A percentile compares a stretch with the other conserved stretches of the same genome.
Conservation (phyloP, 2,797 vertebrate genomes). For the Allobates femoralis region DNA sequence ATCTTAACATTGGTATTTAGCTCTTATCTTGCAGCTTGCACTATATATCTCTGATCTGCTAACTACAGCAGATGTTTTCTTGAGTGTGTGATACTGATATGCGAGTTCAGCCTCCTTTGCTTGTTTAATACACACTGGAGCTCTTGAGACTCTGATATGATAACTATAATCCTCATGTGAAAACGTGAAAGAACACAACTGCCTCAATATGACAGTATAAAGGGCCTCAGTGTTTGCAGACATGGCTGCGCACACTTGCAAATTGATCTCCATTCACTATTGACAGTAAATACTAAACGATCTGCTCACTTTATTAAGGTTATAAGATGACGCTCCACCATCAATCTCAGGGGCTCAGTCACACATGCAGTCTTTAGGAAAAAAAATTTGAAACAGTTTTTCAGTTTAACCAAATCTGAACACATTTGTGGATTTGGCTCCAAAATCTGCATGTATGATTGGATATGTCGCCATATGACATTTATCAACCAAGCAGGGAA, state of each 20-base stretch:
- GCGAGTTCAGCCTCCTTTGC: neutral
- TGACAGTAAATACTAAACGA: neutral
- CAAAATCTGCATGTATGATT: no score
- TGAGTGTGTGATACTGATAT: neutral
- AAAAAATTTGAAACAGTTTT: no score
- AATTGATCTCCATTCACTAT: neutral
- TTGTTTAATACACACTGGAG: neutral
- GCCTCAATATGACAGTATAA: neutral
- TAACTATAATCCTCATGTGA: neutral
- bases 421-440: no score
- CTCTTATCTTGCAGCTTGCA: neutral
- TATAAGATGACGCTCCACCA: no score
- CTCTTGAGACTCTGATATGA: neutral
- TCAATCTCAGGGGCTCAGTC: no score
- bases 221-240: neutral
- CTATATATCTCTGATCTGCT: neutral
- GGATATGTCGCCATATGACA: no score
- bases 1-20: conserved; percentile 9
- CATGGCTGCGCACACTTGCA: neutral
- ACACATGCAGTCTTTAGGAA: no score
- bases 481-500: no score
- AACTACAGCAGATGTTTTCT: conserved; percentile 7
- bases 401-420: no score
- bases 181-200: neutral
- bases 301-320: no score